These are phyloP conservation scores for Echinops telfairi DNA, from an alignment of 2,113 vertebrate genomes.

Conservation along the genomic window DNA sequence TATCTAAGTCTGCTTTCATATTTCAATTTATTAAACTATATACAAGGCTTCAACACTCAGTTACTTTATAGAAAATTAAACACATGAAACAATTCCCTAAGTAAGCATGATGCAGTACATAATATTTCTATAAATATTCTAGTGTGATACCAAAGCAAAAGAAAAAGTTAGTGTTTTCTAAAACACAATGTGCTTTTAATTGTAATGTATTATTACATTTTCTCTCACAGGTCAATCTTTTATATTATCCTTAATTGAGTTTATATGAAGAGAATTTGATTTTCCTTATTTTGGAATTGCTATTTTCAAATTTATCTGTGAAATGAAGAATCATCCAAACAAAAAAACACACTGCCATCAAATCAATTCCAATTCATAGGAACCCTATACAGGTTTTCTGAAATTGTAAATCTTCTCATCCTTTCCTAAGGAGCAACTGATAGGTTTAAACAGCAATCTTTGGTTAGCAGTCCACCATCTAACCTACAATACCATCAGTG, in stretches of 20 bases:
- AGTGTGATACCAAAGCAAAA: background rate
- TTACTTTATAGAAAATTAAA: background rate
- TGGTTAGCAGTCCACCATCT: too few relatives aligned
- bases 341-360: too few relatives aligned
- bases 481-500: too few relatives aligned
- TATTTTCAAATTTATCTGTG: conserved; percentile 38
- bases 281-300: background rate
- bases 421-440: too few relatives aligned
- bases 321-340: background rate
- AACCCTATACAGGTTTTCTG: too few relatives aligned
- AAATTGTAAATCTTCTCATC: too few relatives aligned
- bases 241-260: background rate
- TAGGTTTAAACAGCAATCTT: too few relatives aligned
- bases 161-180: background rate
- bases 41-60: too few relatives aligned
- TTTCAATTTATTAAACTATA: background rate
- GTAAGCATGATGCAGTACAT: background rate
- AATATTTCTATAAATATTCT: background rate
- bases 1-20: background rate
- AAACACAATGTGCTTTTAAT: background rate
- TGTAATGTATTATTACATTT: background rate
- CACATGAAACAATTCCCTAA: background rate
- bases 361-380: too few relatives aligned
- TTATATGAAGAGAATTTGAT: background rate
- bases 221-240: background rate